A percentile compares a stretch with the other conserved stretches of the same genome.
Conservation (phyloP, 2,113 vertebrate genomes). For the Eonycteris spelaea region DNA sequence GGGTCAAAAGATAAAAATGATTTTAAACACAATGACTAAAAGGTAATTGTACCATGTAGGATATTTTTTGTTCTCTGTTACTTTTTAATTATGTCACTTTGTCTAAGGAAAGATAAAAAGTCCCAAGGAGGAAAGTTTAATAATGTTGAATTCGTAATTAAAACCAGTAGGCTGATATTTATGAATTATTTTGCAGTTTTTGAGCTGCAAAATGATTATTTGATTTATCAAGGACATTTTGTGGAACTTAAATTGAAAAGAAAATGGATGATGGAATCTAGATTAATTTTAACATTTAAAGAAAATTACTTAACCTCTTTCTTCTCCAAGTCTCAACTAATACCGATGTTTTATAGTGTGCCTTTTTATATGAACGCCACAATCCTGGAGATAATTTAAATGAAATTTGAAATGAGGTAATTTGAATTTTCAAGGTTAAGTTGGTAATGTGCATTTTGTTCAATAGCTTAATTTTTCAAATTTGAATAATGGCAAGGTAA, state of each 20-base stretch:
- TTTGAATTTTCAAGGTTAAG: background rate
- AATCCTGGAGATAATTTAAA: constrained; percentile 27
- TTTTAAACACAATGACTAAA: constrained; percentile 23
- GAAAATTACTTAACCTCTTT: constrained; percentile 12
- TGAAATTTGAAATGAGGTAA: constrained; percentile 22
- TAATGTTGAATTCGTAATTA: background rate
- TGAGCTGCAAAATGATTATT: background rate
- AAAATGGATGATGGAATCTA: background rate
- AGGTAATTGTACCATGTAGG: background rate
- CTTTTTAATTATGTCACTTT: background rate
- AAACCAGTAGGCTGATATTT: background rate
- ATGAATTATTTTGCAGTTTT: constrained; percentile 21
- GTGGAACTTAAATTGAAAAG: constrained; percentile 13
- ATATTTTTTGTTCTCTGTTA: background rate
- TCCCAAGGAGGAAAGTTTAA: background rate
- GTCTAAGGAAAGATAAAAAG: background rate
- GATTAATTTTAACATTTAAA: constrained; percentile 8
- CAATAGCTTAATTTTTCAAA: background rate
- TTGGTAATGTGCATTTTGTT: background rate
- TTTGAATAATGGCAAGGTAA: constrained; percentile 1
- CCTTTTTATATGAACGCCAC: background rate
- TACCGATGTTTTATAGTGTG: background rate
- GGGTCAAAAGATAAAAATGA: constrained; percentile 20
- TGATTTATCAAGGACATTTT: background rate
- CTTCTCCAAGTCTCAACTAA: background rate